Evolutionary conservation across 2,888 invertebrate species (phyloP).

Genomic region (Watsonalla cultraria): DNA sequence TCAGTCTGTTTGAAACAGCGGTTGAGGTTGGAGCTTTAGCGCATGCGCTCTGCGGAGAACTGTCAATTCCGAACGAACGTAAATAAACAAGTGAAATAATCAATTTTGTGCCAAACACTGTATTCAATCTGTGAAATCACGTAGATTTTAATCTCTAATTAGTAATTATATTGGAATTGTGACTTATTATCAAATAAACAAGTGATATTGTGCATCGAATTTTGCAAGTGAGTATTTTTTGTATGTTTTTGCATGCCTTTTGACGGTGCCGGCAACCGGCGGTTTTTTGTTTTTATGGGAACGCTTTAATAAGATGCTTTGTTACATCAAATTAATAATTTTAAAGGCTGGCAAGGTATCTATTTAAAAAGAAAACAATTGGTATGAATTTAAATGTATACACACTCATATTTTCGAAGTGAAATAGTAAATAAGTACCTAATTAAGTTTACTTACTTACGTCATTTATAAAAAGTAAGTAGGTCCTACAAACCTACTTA

Average conservation of each 20-base stretch:
- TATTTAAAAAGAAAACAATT: too few species aligned
- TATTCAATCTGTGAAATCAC: constrained; percentile 16
- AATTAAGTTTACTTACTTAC: too few species aligned
- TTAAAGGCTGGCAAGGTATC: too few species aligned
- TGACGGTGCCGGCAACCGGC: constrained; percentile 42
- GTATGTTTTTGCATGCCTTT: constrained; percentile 52
- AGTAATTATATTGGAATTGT: constrained; percentile 11
- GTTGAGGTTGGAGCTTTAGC: constrained; percentile 38
- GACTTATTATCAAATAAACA: constrained; percentile 19
- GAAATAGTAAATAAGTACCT: too few species aligned
- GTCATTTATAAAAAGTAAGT: too few species aligned
- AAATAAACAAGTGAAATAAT: constrained; percentile 64
- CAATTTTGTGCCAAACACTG: constrained; percentile 38
- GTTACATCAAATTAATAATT: too few species aligned
- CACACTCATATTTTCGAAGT: too few species aligned
- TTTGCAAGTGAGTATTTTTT: constrained; percentile 59
- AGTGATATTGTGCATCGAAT: constrained; percentile 56
- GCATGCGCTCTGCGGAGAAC: constrained; percentile 57
- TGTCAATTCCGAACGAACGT: constrained; percentile 61
- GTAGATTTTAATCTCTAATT: constrained; percentile 14
- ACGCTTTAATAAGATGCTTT: constrained; percentile 17
- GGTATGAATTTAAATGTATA: too few species aligned
- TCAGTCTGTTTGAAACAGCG: constrained; percentile 56
- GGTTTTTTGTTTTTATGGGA: constrained; percentile 51
- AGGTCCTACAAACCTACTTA: too few species aligned